Evolutionary conservation across 2,797 vertebrate species (phyloP), one percentile per base, ranked within the genome.

Genomic region (Hirundo rustica): DNA sequence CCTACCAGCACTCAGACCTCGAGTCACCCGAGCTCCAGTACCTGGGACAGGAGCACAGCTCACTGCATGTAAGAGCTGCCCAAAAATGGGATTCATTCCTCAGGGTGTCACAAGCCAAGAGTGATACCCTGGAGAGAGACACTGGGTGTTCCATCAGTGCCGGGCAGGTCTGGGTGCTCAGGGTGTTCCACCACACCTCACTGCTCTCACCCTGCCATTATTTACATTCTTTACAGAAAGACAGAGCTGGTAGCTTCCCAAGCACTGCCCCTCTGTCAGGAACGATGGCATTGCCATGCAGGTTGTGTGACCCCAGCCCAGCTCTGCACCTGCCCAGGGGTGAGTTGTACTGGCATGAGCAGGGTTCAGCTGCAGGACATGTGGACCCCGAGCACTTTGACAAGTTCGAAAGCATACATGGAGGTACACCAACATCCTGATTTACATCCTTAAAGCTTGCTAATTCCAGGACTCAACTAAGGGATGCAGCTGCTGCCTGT

Each of bases 21-120:
- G 2, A n/a, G 16, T 1, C 1, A 0, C 4, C 36, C 0, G 1
- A 76, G 25, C 45, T 55, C 34, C 27, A 6, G 1, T 5, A 23
- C 9, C 30, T 2, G 27, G 21, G 60, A 23, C 48, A n/a, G 1
- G 2, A 72, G 26, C 23, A 50, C 4, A 2, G 13, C 45, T 27
- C 61, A 42, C 58, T 10, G 13, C 22, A 16, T 2, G 30, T 40
- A 54, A 74, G 26, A 40, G 29, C 15, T 42, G 42, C 22, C 40
- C 47, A 21, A 7, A 27, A 16, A 4, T 16, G 16, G 30, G 42
- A 7, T 32, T 55, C 5, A 10, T 2, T 30, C 6, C 34, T 26
- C 48, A 7, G 18, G 2, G 32, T 44, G 70, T 8, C 40, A 8
- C 36, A 14, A 25, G 16, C 8, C 25, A 20, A 1, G 12, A 22